Conservation (phyloP, 1,140 invertebrate genomes). For the Heterodera carotae region DNA sequence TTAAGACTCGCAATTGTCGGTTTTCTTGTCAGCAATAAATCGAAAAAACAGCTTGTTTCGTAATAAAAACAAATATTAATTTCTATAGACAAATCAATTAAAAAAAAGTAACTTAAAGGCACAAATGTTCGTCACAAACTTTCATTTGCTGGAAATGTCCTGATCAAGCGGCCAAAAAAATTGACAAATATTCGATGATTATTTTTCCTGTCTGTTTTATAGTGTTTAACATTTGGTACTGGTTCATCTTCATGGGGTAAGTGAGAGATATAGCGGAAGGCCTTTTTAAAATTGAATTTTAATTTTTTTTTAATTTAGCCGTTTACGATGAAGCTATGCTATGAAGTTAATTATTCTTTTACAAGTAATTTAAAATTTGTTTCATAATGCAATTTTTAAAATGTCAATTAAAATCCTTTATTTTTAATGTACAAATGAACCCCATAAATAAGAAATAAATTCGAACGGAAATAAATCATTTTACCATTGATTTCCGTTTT, state of each 20-base stretch:
- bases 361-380: too few relatives aligned
- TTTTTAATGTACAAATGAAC: background rate
- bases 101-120: constrained; percentile 31
- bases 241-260: constrained; percentile 64
- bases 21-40: constrained; percentile 51
- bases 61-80: background rate
- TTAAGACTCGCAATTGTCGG: constrained; percentile 59
- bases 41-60: background rate
- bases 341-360: too few relatives aligned
- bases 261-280: too few relatives aligned
- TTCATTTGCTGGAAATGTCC: constrained; percentile 56
- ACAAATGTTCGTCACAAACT: constrained; percentile 56
- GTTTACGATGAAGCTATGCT: background rate
- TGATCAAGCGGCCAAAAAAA: constrained; percentile 59
- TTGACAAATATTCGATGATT: constrained; percentile 59
- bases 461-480: background rate
- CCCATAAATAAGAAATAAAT: background rate
- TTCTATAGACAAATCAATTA: background rate
- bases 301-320: background rate
- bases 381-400: too few relatives aligned
- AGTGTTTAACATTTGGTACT: constrained; percentile 65
- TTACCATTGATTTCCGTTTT: background rate
- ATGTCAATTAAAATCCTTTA: too few relatives aligned
- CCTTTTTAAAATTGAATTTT: constrained; percentile 8
- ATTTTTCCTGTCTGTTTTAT: constrained; percentile 58